Evolutionary conservation across 2,113 vertebrate genomes (phyloP), one percentile per base, ranked within the genome.

Genomic region (Pachyramphus minor): DNA sequence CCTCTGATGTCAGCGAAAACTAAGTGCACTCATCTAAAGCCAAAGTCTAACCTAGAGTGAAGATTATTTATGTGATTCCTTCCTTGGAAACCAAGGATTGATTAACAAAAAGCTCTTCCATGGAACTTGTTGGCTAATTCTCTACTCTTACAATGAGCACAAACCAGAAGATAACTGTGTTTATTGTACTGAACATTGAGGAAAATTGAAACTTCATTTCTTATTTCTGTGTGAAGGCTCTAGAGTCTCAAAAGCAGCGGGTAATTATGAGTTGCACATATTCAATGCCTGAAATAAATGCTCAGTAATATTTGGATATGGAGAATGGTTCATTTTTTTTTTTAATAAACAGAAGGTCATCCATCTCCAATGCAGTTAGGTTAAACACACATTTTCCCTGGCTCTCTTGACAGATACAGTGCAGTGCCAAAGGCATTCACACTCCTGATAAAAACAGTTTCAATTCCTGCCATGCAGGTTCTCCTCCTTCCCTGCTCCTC

Each of bases 141-240:
- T 75, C 47, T 58, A 2, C 44, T 77, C 87, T 71, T 87, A 52
- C 42, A 71, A 31, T 2, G 18, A 81, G 66, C 44, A 41, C 64
- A 81, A 89, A 86, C 1, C 47, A 68, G 83, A 88, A 86, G 49
- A 71, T 68, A 84, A 45, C 31, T 28, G 50, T 63, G 58, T 76
- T 42, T 49, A 80, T 85, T 89, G 73, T 55, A 78, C 28, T 20
- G 52, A 95, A 52, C 50, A 50, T 0, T 56, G 79, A 93, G 47
- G 73, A 90, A 90, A 96, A 96, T 49, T 60, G 77, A 90, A 92
- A 85, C 79, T 92, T 88, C 47, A 67, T 90, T 78, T 86, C 92
- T 90, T 86, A 49, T 68, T 90, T 74, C 64, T 45, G 20, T 56
- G 47, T 28, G 76, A 71, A 67, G 56, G 39, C 39, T 86, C 78